A percentile compares a stretch with the other conserved stretches of the same genome.
Evolutionary conservation across 2,797 vertebrate species (phyloP).

Genomic region (Bucorvus abyssinicus): DNA sequence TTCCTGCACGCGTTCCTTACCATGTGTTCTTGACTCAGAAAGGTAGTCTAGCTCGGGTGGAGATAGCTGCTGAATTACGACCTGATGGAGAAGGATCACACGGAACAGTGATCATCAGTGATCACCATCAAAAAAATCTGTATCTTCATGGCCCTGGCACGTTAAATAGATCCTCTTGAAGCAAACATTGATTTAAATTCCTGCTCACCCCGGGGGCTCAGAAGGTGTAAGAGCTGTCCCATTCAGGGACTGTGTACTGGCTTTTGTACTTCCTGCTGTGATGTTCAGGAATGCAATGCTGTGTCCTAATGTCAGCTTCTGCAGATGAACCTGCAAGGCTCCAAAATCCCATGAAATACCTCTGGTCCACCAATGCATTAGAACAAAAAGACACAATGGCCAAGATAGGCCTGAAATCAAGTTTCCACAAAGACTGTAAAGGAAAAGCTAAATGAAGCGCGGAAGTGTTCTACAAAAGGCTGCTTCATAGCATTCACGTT

Average conservation of each 20-base stretch:
- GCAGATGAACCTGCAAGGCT: neutral
- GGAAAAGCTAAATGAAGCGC: neutral
- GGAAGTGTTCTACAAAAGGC: neutral
- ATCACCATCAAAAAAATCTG: neutral
- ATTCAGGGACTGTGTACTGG: neutral
- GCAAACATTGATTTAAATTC: neutral
- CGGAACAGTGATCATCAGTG: neutral
- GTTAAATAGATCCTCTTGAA: neutral
- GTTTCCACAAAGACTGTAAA: neutral
- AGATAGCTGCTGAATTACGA: neutral
- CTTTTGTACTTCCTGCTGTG: neutral
- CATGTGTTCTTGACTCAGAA: neutral
- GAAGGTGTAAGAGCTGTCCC: neutral
- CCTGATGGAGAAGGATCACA: neutral
- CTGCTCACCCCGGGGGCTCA: neutral
- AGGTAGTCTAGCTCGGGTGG: neutral
- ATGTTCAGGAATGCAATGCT: neutral
- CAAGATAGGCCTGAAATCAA: neutral
- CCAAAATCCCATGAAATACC: neutral
- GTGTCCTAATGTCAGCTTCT: neutral
- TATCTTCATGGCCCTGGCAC: neutral
- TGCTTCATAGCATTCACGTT: neutral
- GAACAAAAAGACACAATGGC: neutral
- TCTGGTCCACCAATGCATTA: neutral
- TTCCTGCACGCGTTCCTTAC: neutral